These are phyloP conservation scores for Ammospiza maritima DNA, from an alignment of 2,797 vertebrate genomes.

Conservation along the genomic window DNA sequence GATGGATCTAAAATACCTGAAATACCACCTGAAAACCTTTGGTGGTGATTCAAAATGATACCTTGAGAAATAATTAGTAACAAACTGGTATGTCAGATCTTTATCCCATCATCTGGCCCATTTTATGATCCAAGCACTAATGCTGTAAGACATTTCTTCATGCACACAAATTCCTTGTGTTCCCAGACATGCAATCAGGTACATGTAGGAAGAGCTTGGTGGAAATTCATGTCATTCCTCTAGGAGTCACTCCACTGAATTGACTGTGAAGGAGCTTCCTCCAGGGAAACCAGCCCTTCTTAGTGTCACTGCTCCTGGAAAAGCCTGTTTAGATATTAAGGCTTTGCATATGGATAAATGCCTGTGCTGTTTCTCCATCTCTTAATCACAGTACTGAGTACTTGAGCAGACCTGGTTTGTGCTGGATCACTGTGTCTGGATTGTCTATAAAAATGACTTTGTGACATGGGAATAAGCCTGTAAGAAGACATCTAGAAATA, in stretches of 20 bases:
- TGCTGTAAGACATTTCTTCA: not conserved
- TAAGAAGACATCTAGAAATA: not conserved
- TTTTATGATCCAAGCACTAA: not conserved
- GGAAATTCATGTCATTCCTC: not conserved
- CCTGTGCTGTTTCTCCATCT: not conserved
- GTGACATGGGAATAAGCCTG: not conserved
- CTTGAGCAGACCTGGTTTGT: not conserved
- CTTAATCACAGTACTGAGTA: not conserved
- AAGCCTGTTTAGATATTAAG: not conserved
- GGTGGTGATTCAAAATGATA: not conserved
- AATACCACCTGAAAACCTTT: not conserved
- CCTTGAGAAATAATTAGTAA: slow-evolving; percentile 2
- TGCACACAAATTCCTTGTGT: not conserved
- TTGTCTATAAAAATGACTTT: not conserved
- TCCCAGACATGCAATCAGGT: not conserved
- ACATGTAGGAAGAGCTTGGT: not conserved
- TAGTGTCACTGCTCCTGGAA: not conserved
- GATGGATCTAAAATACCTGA: not conserved
- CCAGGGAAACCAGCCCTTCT: not conserved
- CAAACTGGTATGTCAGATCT: not conserved
- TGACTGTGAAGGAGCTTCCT: not conserved
- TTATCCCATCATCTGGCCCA: fast-evolving
- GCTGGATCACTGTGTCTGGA: not conserved
- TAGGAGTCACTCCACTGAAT: not conserved
- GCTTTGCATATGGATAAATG: not conserved